Evolutionary conservation across 2,797 vertebrate species (phyloP), one percentile per base, ranked within the genome.

Genomic region (Thripadectes ignobilis): DNA sequence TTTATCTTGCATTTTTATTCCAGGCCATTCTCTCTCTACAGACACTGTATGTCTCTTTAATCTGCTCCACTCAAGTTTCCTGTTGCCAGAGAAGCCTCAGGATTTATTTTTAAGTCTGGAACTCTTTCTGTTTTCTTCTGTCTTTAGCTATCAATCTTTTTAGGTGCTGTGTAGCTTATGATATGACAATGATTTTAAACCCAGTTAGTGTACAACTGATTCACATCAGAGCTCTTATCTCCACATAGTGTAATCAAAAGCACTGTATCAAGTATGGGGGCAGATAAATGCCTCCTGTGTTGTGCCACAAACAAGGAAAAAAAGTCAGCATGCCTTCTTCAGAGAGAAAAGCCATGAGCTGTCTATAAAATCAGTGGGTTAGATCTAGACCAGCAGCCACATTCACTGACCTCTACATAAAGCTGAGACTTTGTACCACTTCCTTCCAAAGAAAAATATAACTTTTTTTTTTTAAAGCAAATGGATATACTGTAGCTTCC

Each of bases 1-100:
- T 93, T 91, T 96, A 62, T 73, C 66, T 92, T 81, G 3, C 27
- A 71, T 89, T 93, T 92, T 95, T 89, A 96, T 96, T 95, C 61
- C 43, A 88, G 51, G 29, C 61, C 66, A 85, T 85, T 95, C 79
- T 89, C 41, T 30, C 72, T 88, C 81, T 82, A 12, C 67, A 86
- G 76, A 69, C 39, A 62, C 27, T 87, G 20, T 36, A 68, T 65
- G 51, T 69, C 66, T 96, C 67, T 79, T 67, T 83, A 85, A 7
- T 16, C 61, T 49, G 17, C 30, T 84, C 34, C 14, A 46, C 66
- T 83, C 58, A 88, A 74, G 36, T 84, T 91, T 90, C n/a, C 15
- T 61, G 41, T 71, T 92, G 65, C 38, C 65, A 88, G 34, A 91
- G 89, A 96, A 85, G 62, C 6, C n/a, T 84, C 38, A 57, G 29